Evolutionary conservation across 2,888 invertebrate species (phyloP), one percentile per base, ranked within the genome.

Genomic region (Brachypalpus laphriformis): DNA sequence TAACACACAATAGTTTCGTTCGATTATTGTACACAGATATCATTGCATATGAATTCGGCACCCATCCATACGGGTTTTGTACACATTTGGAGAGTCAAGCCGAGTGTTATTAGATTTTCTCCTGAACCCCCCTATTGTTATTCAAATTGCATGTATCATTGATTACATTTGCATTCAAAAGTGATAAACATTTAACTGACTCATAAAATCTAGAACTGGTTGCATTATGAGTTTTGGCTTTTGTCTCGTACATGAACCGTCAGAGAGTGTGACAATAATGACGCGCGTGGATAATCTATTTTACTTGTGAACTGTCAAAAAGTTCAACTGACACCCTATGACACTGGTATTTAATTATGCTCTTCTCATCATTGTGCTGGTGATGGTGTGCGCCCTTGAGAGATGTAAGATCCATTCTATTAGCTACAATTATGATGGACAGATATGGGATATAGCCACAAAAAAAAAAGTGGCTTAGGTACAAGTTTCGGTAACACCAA

Each of bases 391-490:
- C 22, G 61, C 61, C 40, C 40, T 74, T 83, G 61, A 49, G 28
- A 51, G 18, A 31, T n/a, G 40, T 18, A 49, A 80, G 66, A 82
- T 78, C 71, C 71, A 81, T 85, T 85, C 81, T 76, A 75, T 85
- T 81, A 81, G 75, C 65, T 61, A 65, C 85, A 85, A 85, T 85
- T 82, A 78, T 75, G 85, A 85, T 85, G 61, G 85, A 85, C 85
- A 85, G 85, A 85, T 85, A 85, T 85, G 85, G 85, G 85, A 75
- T 85, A 76, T 66, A 85, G 82, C 65, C 70, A 54, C 59, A n/a
- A 31, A 71, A 71, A 61, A 28, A 66, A 57, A 37, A 57, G 57
- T 47, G 61, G 66, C 31, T 51, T 14, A 57, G 18, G 54, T 22
- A 42, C 16, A 37, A 76, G 65, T 77, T 72, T 61, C 37, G 31